Conservation (phyloP, 1,140 invertebrate species). For the Euglossa dilemma region DNA sequence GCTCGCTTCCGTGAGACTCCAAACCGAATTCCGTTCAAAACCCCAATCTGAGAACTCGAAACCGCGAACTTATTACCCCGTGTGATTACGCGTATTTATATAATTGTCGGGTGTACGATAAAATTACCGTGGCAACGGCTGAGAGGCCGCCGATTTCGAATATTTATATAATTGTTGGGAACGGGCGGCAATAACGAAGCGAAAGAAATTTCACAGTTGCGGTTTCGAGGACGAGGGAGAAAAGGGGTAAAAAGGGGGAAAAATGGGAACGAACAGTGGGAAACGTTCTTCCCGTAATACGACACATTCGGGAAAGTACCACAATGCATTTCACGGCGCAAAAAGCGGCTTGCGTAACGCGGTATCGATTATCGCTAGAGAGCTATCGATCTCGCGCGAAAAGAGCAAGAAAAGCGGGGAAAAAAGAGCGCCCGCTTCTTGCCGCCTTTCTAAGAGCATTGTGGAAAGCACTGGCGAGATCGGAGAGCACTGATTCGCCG, state of each 20-base stretch:
- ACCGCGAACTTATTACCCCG: background rate
- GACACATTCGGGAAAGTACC: conserved; percentile 43
- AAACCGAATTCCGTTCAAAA: background rate
- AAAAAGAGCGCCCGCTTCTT: background rate
- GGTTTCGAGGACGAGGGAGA: background rate
- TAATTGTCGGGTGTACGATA: background rate
- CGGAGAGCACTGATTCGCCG: background rate
- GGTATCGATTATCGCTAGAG: conserved; percentile 57
- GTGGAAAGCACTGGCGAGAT: background rate
- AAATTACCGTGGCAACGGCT: background rate
- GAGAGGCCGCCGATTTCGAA: background rate
- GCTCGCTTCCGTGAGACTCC: background rate
- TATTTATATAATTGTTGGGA: conserved; percentile 3
- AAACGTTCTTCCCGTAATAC: conserved; percentile 39
- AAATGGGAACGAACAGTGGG: background rate
- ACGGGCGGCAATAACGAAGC: background rate
- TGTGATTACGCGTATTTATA: background rate
- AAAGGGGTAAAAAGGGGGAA: background rate
- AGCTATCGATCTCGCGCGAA: conserved; percentile 44
- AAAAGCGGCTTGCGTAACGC: conserved; percentile 53
- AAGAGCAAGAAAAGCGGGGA: background rate
- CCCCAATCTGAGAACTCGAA: background rate
- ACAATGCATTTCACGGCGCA: conserved; percentile 54
- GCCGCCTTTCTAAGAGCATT: background rate
- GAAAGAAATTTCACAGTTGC: background rate